Base-by-base conservation (phyloP, 2,888 invertebrate species). In the Ligdia adustata region DNA sequence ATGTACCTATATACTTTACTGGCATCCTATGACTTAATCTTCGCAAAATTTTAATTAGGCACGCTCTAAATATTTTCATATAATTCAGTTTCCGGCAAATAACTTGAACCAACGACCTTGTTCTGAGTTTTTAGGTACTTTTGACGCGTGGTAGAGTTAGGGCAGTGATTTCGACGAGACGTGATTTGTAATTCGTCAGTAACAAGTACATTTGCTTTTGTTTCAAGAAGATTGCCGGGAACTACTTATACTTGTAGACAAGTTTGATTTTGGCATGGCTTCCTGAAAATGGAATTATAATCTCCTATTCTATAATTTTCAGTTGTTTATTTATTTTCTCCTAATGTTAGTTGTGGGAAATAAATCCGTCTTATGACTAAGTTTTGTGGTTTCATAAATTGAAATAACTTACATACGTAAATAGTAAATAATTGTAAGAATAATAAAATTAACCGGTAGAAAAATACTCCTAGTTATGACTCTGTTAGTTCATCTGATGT, bases 1-100 rank as follows among this genome's bases (percentile, higher is more conserved):
- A 81, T 74, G 81, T 82, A 83, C 70, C 73, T 75, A 80, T 81
- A 83, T 85, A 84, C 73, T 85, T 86, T 84, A 86, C 82, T 81
- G 84, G 70, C 73, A 74, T 82, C 69, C 74, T 82, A 69, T 80
- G 80, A 79, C 74, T 78, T 78, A 84, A 76, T 79, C 75, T 79
- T 79, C 63, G 82, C 80, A 62, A 75, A 62, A 42, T 68, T 73
- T 77, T 62, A 69, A 76, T 78, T 85, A 88, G 82, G 79, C 77
- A 78, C 69, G 83, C 83, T 84, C 80, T 79, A 72, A 71, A 37
- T 27, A 34, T 67, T 74, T 66, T 52, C 54, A 57, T 42, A 59
- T 71, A 53, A 66, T 64, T n/a, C n/a, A n/a, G n/a, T n/a, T n/a
- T n/a, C n/a, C n/a, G n/a, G n/a, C n/a, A n/a, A n/a, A 9, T 33